Percentiles rank a stretch among this genome's conserved stretches.
These are phyloP conservation scores for Griposia aprilina DNA, from an alignment of 2,888 invertebrate species.

Conservation along the genomic window DNA sequence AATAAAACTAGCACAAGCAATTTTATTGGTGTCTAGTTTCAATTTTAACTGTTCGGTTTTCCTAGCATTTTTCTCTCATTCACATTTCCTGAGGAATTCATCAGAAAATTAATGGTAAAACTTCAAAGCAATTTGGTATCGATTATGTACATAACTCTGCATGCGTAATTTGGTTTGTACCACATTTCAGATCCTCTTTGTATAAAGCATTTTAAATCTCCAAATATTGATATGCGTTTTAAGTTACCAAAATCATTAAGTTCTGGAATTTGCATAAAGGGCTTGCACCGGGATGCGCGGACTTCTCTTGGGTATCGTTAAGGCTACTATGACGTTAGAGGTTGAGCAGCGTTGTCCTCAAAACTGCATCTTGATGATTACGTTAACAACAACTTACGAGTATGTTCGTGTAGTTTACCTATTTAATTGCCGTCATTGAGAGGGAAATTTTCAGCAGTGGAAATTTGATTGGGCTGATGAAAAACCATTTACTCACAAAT, in stretches of 20 bases:
- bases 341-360: not conserved
- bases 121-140: conserved; percentile 48
- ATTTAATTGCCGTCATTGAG: not conserved
- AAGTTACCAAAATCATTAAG: conserved; percentile 14
- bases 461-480: not conserved
- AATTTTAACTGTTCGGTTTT: not conserved
- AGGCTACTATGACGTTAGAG: not conserved
- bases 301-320: not conserved
- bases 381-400: too few relatives aligned
- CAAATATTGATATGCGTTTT: conserved; percentile 25
- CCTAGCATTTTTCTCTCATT: conserved; percentile 8
- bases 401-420: not conserved
- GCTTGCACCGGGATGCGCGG: too few relatives aligned
- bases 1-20: conserved; percentile 35
- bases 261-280: conserved; percentile 7
- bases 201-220: conserved; percentile 27
- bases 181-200: conserved; percentile 25
- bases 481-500: not conserved
- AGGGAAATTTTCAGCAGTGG: not conserved
- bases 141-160: conserved; percentile 43
- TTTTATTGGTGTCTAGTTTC: not conserved
- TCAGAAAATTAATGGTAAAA: conserved; percentile 22
- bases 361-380: not conserved
- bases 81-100: conserved; percentile 22
- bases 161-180: conserved; percentile 23